Conservation (phyloP, 2,888 invertebrate species). For the Apocheima hispidaria region DNA sequence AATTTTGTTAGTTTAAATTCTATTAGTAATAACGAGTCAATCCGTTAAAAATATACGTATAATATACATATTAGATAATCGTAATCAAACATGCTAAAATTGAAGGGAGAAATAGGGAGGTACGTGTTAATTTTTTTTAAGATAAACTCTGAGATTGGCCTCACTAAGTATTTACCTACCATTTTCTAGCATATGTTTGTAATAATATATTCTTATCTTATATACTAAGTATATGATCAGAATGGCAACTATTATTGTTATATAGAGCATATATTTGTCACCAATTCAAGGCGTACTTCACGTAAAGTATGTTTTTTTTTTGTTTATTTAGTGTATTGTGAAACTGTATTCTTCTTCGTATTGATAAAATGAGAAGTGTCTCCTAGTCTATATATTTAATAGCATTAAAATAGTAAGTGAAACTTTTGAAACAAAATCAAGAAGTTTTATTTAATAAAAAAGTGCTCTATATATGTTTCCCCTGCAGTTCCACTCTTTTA, state of each 20-base stretch:
- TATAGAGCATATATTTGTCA: background rate
- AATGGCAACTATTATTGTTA: background rate
- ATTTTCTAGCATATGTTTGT: background rate
- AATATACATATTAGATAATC: no score
- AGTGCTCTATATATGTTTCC: no score
- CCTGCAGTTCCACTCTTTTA: no score
- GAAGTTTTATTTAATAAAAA: background rate
- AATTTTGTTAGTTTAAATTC: conserved; percentile 1
- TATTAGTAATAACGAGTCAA: background rate
- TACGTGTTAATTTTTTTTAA: no score
- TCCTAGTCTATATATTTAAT: conserved; percentile 54
- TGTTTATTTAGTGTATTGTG: background rate
- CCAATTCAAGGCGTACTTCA: background rate
- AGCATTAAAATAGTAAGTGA: conserved; percentile 22
- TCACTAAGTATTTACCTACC: background rate
- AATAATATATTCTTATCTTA: background rate
- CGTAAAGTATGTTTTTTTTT: background rate
- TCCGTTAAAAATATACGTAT: background rate
- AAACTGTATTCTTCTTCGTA: conserved; percentile 5
- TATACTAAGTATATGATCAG: background rate
- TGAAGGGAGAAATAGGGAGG: no score
- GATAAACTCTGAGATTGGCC: background rate
- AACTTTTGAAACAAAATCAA: background rate
- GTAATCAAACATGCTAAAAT: no score
- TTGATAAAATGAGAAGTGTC: conserved; percentile 47